These are phyloP conservation scores for Euplexia lucipara DNA, from an alignment of 2,888 invertebrate genomes.

Conservation along the genomic window DNA sequence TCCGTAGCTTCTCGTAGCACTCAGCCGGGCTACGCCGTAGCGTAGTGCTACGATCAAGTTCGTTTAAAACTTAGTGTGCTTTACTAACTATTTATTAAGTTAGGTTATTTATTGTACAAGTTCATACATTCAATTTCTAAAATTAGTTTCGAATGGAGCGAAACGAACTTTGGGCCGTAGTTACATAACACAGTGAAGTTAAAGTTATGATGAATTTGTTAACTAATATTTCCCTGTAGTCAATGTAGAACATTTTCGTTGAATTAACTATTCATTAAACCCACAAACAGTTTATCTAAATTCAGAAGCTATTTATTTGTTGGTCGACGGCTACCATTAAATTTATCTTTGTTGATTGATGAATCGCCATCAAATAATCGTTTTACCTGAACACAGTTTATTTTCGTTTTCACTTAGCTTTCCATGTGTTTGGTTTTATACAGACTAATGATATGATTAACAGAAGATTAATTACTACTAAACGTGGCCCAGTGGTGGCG, in stretches of 20 bases:
- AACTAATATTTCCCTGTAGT: conserved; percentile 5
- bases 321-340: not conserved
- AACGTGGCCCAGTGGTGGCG: no score
- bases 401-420: not conserved
- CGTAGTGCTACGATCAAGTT: conserved; percentile 53
- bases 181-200: conserved; percentile 17
- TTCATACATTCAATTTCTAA: conserved; percentile 61
- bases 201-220: conserved; percentile 31
- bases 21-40: conserved; percentile 52
- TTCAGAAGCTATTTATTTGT: conserved; percentile 2
- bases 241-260: conserved; percentile 3
- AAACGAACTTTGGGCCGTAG: conserved; percentile 37
- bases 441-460: not conserved
- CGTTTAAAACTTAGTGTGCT: conserved; percentile 55
- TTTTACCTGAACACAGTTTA: not conserved
- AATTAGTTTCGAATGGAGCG: conserved; percentile 45
- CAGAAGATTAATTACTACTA: no score
- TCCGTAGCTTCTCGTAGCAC: conserved; percentile 47
- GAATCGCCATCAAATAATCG: not conserved
- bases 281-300: conserved; percentile 1
- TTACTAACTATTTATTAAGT: conserved; percentile 60
- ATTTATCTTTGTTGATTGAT: conserved; percentile 24
- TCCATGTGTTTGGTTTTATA: not conserved
- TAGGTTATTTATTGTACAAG: conserved; percentile 61
- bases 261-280: conserved; percentile 5